Conservation (phyloP, 2,888 invertebrate genomes). For the Netelia virgata region DNA sequence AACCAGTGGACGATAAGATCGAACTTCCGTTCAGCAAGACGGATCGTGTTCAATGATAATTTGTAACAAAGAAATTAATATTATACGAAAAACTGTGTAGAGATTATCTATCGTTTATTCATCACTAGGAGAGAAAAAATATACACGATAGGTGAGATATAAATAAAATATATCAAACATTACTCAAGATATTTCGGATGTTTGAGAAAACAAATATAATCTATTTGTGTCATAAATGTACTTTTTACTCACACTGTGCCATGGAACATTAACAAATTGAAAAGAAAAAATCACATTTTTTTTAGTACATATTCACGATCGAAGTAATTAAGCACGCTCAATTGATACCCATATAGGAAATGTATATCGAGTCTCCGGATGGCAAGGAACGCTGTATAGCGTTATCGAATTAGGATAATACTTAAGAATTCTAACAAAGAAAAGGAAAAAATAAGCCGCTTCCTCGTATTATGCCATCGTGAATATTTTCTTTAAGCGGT, state of each 20-base stretch:
- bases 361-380: slow-evolving; percentile 44
- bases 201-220: slow-evolving; percentile 19
- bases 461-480: slow-evolving; percentile 32
- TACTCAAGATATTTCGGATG: slow-evolving; percentile 8
- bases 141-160: slow-evolving; percentile 30
- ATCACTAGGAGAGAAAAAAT: slow-evolving; percentile 25
- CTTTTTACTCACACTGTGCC: slow-evolving; percentile 22
- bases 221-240: slow-evolving; percentile 11
- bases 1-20: slow-evolving; percentile 76
- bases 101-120: slow-evolving; percentile 37
- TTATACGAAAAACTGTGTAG: neutral
- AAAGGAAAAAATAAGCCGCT: neutral
- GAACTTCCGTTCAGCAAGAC: slow-evolving; percentile 75
- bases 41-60: slow-evolving; percentile 48
- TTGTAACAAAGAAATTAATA: slow-evolving; percentile 19
- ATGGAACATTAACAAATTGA: slow-evolving; percentile 21
- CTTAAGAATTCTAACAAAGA: slow-evolving; percentile 31
- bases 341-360: slow-evolving; percentile 32
- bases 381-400: slow-evolving; percentile 50
- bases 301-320: slow-evolving; percentile 28
- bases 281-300: slow-evolving; percentile 43
- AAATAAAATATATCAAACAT: slow-evolving; percentile 12
- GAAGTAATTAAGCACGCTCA: slow-evolving; percentile 15
- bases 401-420: slow-evolving; percentile 43
- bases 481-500: slow-evolving; percentile 19